phyloP scores from a whole-genome alignment of 2,797 vertebrate species.

The Malacoctenus gilli region DNA sequence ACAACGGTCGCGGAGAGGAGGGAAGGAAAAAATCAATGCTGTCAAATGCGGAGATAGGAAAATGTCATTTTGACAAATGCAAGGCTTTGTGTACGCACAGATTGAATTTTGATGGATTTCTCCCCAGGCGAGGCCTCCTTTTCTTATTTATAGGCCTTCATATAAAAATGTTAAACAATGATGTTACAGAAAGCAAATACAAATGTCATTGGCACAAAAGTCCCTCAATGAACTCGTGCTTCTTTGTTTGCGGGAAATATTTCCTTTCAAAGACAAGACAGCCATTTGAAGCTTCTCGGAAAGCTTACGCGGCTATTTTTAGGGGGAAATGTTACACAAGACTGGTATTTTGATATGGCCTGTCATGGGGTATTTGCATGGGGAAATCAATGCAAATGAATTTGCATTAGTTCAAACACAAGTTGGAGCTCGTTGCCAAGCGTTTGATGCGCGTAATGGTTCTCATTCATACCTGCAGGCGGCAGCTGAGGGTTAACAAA shows the following conservation, averaged over 20 bases:
- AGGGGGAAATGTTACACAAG: constrained; percentile 63
- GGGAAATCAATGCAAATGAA: constrained; percentile 71
- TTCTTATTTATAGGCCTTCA: constrained; percentile 78
- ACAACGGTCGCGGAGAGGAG: constrained; percentile 76
- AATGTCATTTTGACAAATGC: constrained; percentile 84
- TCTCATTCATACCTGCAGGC: constrained; percentile 72
- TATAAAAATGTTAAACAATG: constrained; percentile 82
- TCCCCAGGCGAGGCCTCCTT: constrained; percentile 75
- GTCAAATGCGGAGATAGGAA: constrained; percentile 83
- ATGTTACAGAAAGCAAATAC: constrained; percentile 81
- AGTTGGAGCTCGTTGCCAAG: constrained; percentile 64
- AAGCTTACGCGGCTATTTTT: constrained; percentile 62
- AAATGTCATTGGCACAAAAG: constrained; percentile 76
- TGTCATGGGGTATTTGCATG: constrained; percentile 66
- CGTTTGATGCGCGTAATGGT: constrained; percentile 70
- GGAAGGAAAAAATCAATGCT: constrained; percentile 83
- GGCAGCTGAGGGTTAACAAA: constrained; percentile 62
- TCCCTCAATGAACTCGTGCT: constrained; percentile 61
- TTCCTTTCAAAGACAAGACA: constrained; percentile 55
- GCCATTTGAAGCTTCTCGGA: constrained; percentile 55
- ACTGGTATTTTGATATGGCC: constrained; percentile 62
- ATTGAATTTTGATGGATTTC: constrained; percentile 87
- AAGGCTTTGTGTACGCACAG: constrained; percentile 82
- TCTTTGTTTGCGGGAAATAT: constrained; percentile 68
- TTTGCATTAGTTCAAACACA: constrained; percentile 76